Base-by-base conservation (phyloP, 2,113 vertebrate species). In the Monarcha castaneiventris region DNA sequence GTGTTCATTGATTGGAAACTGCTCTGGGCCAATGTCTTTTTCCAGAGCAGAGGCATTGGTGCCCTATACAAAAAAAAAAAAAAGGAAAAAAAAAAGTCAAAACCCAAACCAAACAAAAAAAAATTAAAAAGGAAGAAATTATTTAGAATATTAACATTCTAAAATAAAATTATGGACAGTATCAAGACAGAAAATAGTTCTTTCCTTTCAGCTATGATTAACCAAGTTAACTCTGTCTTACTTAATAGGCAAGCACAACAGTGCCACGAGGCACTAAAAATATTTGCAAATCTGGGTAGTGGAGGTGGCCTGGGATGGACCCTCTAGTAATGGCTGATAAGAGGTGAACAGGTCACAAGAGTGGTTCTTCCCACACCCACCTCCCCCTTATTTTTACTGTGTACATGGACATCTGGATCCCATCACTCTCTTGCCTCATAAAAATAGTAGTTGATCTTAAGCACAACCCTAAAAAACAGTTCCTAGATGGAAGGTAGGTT, bases 41-140 rank as follows among this genome's bases (percentile, higher is more conserved):
- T 99, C 99, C 99, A 99, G 99, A 99, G 99, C 99, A 98, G 99
- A 99, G 99, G 99, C 99, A 99, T 99, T 99, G 98, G 99, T 99
- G 99, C 99, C 99, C 99, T 99, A 90, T 26, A 21, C 12, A 68
- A 96, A 92, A 49, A 73, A 96, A 92, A 49, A 73, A 33, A 26
- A 10, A 25, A 5, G 13, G 4, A 14, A 6, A 21, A 11, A 20
- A 33, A 29, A 15, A 25, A 10, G 18, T 46, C 23, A 54, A 46
- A 72, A 33, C 4, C 7, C 27, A 78, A 87, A 43, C 13, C 14
- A 63, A 59, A 22, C 5, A 6, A n/a, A 21, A 39, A 49, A 43
- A 52, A 32, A 27, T 23, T 46, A 5, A 35, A 51, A 79, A 9
- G 12, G 7, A 82, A 84, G 22, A 51, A 55, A 77, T 18, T 35